Base-by-base conservation (phyloP, 2,797 vertebrate genomes). In the Hirundo rustica region DNA sequence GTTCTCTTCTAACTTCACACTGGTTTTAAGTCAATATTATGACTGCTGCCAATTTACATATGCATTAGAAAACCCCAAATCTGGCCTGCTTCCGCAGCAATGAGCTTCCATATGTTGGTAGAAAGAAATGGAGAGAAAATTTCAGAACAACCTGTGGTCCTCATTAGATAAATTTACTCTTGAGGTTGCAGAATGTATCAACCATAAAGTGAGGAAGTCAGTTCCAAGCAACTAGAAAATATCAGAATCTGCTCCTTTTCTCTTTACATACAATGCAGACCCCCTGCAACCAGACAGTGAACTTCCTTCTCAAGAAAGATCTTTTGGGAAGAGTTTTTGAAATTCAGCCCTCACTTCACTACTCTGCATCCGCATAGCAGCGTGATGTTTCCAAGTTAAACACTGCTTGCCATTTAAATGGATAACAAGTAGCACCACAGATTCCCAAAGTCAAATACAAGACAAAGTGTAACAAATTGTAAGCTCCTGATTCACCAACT, bases 381-480 rank as follows among this genome's bases (percentile, higher is more conserved):
- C 20, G 22, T 48, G 67, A 34, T n/a, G 53, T 45, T 77, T 72
- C 89, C 83, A 90, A 92, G 68, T 42, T 58, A 78, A 84, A 90
- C 40, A 34, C 19, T 73, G 42, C 40, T 76, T 64, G 74, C 95
- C 71, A 93, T 86, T 93, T 84, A 79, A 85, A 95, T 82, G 78
- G 77, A 8, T 73, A 91, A 72, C 83, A 77, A 94, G 60, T 16
- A 77, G 32, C 44, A 61, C 79, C 77, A 90, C 64, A 66, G 77
- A 93, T 60, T 82, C 80, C 42, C 57, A 34, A 88, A 93, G 71
- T n/a, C 80, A 94, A 89, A 92, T 23, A 84, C 57, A 93, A 91
- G 83, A 66, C 12, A 1, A 79, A 79, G 34, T 40, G 62, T 57
- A 86, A 55, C 50, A 50, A 86, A 74, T 50, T 30, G 21, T 47